Percentiles rank a stretch among this genome's conserved stretches.
Conservation (phyloP, 2,113 vertebrate species). For the Candoia aspera region DNA sequence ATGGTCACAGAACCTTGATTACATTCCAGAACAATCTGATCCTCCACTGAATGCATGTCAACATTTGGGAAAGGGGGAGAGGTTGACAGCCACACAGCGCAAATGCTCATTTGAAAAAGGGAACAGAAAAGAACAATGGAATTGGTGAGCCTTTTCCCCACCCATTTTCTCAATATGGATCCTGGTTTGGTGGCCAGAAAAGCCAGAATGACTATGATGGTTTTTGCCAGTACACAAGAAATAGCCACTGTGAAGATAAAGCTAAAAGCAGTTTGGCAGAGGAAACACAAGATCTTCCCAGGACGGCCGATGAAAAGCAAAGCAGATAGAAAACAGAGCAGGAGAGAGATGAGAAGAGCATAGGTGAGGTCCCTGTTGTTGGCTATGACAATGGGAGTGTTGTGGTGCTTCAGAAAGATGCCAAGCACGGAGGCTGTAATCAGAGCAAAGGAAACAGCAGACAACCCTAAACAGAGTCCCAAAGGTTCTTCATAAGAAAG, state of each 20-base stretch:
- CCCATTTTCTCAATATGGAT: neutral
- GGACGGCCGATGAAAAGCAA: neutral
- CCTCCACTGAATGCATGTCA: neutral
- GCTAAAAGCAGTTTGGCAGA: constrained; percentile 3
- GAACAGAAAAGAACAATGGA: neutral
- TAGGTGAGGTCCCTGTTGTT: neutral
- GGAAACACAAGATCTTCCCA: neutral
- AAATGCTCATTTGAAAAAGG: neutral
- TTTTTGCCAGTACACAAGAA: constrained; percentile 21
- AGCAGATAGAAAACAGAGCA: neutral
- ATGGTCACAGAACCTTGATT: neutral
- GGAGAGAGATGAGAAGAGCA: neutral
- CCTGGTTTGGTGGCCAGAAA: constrained; percentile 15
- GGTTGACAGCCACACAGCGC: neutral
- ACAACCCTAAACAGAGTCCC: neutral
- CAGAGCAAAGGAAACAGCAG: neutral
- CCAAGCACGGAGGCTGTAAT: neutral
- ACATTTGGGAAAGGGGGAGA: constrained; percentile 2
- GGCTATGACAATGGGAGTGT: neutral
- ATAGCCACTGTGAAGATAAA: constrained; percentile 4
- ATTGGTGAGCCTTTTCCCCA: neutral
- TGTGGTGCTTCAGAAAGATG: neutral
- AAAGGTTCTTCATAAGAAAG: constrained; percentile 12
- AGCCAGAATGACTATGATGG: constrained; percentile 4
- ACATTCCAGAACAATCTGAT: neutral